These are phyloP conservation scores for Chaetophractus vellerosus DNA, from an alignment of 2,797 vertebrate genomes.

Conservation along the genomic window DNA sequence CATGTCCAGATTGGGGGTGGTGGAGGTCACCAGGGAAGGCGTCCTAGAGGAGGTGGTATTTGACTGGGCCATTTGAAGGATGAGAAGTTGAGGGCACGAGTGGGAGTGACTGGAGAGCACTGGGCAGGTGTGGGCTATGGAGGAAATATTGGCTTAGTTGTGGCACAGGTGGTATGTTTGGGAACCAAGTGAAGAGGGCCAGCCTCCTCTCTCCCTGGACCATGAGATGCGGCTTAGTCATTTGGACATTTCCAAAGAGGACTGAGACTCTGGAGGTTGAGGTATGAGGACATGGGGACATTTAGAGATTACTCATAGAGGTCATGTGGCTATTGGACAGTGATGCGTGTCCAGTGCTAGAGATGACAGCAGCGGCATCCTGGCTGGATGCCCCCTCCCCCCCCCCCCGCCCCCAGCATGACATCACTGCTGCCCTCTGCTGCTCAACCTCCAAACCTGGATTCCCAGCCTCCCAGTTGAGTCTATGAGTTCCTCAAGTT, in stretches of 20 bases:
- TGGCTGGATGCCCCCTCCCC: background rate
- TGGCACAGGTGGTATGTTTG: background rate
- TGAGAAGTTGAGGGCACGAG: slow-evolving; percentile 5
- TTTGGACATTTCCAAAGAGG: background rate
- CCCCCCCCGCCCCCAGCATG: background rate
- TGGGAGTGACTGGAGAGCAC: background rate
- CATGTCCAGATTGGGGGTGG: background rate
- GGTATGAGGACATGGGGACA: background rate
- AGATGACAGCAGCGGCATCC: background rate
- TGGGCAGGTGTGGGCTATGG: rapidly evolving
- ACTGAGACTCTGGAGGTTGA: background rate
- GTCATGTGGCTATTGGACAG: background rate
- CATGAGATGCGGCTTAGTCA: background rate
- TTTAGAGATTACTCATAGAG: background rate
- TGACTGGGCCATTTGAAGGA: background rate
- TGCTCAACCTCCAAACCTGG: background rate
- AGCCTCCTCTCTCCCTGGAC: background rate
- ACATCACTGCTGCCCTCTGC: background rate
- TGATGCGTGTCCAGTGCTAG: background rate
- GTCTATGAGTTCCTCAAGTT: background rate
- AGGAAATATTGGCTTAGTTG: background rate
- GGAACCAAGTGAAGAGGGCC: background rate
- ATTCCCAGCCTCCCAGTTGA: rapidly evolving
- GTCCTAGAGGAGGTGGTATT: slow-evolving; percentile 12
- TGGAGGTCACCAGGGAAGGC: background rate